phyloP scores from a whole-genome alignment of 2,797 vertebrate species.

The Peromyscus nudipes region DNA sequence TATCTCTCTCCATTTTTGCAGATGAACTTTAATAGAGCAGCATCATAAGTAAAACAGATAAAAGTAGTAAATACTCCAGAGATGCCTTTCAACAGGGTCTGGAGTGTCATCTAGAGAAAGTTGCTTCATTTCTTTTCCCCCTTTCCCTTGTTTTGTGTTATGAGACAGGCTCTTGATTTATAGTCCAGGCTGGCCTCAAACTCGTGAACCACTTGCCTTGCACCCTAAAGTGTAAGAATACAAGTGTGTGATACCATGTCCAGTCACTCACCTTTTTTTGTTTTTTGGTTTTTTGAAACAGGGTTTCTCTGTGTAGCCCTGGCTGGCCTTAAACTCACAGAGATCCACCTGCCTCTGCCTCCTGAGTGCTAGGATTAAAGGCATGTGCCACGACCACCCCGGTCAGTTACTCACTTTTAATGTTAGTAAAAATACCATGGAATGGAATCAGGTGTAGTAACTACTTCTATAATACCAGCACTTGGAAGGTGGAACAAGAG shows the following conservation, averaged over 20 bases:
- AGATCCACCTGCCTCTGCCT: not conserved
- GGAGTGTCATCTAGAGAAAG: slow-evolving; percentile 43
- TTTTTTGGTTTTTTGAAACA: not conserved
- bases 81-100: not conserved
- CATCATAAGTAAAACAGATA: slow-evolving; percentile 37
- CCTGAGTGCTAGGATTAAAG: not conserved
- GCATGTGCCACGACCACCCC: not conserved
- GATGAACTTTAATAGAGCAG: not conserved
- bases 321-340: not conserved
- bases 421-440: not conserved
- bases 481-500: not conserved
- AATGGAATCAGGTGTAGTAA: not conserved
- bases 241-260: not conserved
- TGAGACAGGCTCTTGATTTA: not conserved
- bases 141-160: not conserved
- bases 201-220: not conserved
- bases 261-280: not conserved
- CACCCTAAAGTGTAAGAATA: not conserved
- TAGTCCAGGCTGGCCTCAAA: not conserved
- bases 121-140: not conserved
- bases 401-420: not conserved
- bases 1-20: not conserved
- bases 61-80: slow-evolving; percentile 43
- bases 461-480: not conserved
- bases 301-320: not conserved